A percentile compares a stretch with the other conserved stretches of the same genome.
Evolutionary conservation across 2,797 vertebrate species (phyloP).

Genomic region (Stomatorhinus walkeri): DNA sequence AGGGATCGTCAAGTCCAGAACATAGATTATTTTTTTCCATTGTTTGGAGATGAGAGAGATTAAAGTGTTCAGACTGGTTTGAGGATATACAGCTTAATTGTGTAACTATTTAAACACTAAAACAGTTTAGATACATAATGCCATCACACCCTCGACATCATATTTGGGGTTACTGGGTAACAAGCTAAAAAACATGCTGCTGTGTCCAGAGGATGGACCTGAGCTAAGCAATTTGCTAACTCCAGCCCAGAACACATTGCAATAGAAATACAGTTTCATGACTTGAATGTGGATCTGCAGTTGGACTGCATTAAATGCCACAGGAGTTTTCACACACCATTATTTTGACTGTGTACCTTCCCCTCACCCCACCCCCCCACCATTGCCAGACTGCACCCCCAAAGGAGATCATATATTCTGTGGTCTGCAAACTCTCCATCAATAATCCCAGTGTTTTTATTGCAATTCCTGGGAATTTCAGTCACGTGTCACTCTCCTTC

Average conservation of each 20-base stretch:
- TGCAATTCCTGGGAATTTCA: neutral
- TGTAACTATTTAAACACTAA: neutral
- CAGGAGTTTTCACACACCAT: neutral
- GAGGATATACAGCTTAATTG: neutral
- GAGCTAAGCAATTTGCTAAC: neutral
- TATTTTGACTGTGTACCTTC: neutral
- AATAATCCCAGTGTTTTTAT: neutral
- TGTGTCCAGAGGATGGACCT: neutral
- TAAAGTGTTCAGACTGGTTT: neutral
- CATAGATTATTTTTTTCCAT: neutral
- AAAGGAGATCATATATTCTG: neutral
- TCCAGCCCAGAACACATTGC: neutral
- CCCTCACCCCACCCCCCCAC: neutral
- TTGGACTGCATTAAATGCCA: neutral
- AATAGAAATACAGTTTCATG: neutral
- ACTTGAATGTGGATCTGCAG: neutral
- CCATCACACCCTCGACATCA: neutral
- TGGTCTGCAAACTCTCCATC: neutral
- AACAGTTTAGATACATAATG: neutral
- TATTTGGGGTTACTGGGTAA: neutral
- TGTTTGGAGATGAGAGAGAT: neutral
- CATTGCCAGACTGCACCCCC: neutral
- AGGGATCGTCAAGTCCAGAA: neutral
- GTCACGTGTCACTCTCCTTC: neutral
- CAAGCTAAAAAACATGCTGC: neutral